Base-by-base conservation (phyloP, 2,113 vertebrate species). In the Cichladusa arquata region DNA sequence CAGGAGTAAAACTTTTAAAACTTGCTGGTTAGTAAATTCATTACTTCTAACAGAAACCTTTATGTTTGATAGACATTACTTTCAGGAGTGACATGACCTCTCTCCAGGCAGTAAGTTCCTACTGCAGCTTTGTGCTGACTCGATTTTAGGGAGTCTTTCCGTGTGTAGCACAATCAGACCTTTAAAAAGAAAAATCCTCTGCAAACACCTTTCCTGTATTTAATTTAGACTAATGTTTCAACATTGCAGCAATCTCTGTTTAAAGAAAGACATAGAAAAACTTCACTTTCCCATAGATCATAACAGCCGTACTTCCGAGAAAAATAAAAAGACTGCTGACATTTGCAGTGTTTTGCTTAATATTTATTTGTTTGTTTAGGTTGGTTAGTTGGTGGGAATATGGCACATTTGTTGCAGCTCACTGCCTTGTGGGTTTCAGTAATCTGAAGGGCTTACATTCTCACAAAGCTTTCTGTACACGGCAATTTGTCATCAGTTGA, bases 401-500 rank as follows among this genome's bases (percentile, higher is more conserved):
- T 36, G 73, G 51, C 54, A 89, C 36, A 92, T 89, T 62, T 88
- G 54, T 58, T 94, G 23, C 70, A 93, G 74, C 47, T 92, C 5
- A 2, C 62, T 94, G 61, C 47, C 36, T 65, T 8, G n/a, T 90
- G 67, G 10, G 34, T 85, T 95, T 93, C 56, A 77, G 31, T 90
- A 92, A 97, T 93, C 74, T 81, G 64, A 78, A 93, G 45, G 72
- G 22, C 40, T 88, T 90, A 83, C 58, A 29, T 82, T 83, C n/a
- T 25, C 57, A 92, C 87, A 97, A 82, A 96, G 61, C 29, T 57
- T 72, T 92, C 54, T 92, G 88, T 89, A 93, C 93, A 79, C 14
- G 53, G 88, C 88, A 73, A 96, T 97, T 97, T 94, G 83, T 98
- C 97, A 95, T 83, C 91, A 79, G 1, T 11, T 76, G 88, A 91